A percentile compares a stretch with the other conserved stretches of the same genome.
phyloP scores from a whole-genome alignment of 1,140 invertebrate species.

The Polypedilum vanderplanki region DNA sequence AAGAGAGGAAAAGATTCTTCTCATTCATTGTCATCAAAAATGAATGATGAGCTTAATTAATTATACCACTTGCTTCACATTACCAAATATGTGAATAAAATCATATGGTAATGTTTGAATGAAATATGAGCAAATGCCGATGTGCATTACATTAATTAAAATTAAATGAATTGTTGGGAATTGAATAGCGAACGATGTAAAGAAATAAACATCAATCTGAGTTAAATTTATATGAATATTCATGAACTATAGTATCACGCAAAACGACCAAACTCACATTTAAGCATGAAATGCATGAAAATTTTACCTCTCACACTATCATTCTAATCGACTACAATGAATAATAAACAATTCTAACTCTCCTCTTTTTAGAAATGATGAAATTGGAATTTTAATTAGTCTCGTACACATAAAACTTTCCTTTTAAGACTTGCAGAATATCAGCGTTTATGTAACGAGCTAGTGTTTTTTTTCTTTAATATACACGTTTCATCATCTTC shows the following conservation, averaged over 20 bases:
- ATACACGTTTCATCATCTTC: background rate
- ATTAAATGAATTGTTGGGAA: too few relatives aligned
- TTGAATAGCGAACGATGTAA: too few relatives aligned
- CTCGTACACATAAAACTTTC: too few relatives aligned
- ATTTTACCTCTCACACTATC: background rate
- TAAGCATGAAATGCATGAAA: background rate
- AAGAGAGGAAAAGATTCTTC: background rate
- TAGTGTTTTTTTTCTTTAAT: background rate
- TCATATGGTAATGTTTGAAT: background rate
- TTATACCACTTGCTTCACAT: background rate
- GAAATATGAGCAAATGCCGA: too few relatives aligned
- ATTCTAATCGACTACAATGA: background rate
- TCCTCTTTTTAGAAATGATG: background rate
- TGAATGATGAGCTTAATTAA: background rate
- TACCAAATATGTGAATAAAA: background rate
- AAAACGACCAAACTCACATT: background rate
- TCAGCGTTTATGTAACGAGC: background rate
- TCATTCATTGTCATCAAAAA: background rate
- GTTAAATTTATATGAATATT: background rate
- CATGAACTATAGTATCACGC: background rate
- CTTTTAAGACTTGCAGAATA: background rate
- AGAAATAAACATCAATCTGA: too few relatives aligned
- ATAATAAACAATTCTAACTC: background rate
- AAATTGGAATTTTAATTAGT: background rate
- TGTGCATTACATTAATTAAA: too few relatives aligned